These are phyloP conservation scores for Dexiosoma caninum DNA, from an alignment of 2,888 invertebrate species.

Conservation along the genomic window DNA sequence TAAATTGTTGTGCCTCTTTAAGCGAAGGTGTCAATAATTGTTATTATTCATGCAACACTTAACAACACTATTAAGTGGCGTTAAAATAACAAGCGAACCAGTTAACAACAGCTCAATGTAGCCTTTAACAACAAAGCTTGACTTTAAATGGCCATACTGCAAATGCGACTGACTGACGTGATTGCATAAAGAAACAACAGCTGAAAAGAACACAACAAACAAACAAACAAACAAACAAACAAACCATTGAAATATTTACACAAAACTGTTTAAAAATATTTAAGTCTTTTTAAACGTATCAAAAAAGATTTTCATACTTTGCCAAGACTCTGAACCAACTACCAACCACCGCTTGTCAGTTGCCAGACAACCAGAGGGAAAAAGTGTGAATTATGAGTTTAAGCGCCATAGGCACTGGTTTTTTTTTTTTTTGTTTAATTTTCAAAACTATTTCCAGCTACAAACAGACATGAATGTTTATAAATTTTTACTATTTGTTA, in stretches of 20 bases:
- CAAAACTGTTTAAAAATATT: slow-evolving; percentile 38
- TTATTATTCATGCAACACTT: slow-evolving; percentile 62
- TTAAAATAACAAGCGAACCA: slow-evolving; percentile 58
- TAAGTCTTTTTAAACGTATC: slow-evolving; percentile 19
- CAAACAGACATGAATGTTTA: neutral
- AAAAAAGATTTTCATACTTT: slow-evolving; percentile 12
- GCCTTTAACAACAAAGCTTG: slow-evolving; percentile 34
- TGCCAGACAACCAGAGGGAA: slow-evolving; percentile 2
- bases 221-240: neutral
- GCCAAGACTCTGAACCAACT: slow-evolving; percentile 14
- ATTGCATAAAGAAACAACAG: slow-evolving; percentile 28
- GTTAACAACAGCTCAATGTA: slow-evolving; percentile 38
- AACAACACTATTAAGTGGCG: slow-evolving; percentile 61
- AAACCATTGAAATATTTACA: slow-evolving; percentile 9
- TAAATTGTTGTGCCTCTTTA: slow-evolving; percentile 19
- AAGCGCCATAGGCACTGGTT: slow-evolving; percentile 50
- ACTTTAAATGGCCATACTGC: slow-evolving; percentile 32
- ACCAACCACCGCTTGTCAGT: slow-evolving; percentile 52
- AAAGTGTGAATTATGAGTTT: slow-evolving; percentile 54
- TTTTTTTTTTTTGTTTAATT: slow-evolving; percentile 33
- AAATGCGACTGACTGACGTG: slow-evolving; percentile 24
- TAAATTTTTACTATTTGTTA: slow-evolving; percentile 1
- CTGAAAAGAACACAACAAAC: slow-evolving; percentile 5
- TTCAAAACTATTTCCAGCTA: slow-evolving; percentile 1
- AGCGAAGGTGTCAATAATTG: slow-evolving; percentile 62